Conservation (phyloP, 2,113 vertebrate species). For the Syngnathus scovelli region DNA sequence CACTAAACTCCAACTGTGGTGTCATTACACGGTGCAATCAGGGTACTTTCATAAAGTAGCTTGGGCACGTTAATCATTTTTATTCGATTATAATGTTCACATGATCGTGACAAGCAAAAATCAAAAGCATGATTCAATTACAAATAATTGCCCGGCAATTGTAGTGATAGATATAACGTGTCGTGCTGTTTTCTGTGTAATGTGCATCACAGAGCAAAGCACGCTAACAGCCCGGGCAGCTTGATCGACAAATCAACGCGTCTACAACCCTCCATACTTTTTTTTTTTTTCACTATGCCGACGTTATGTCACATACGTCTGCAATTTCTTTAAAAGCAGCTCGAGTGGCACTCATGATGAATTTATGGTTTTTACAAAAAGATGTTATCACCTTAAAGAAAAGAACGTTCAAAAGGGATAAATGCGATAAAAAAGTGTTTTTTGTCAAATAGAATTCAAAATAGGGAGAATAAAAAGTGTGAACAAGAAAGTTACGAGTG, state of each 20-base stretch:
- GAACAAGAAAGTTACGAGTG: conserved; percentile 18
- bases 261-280: not conserved
- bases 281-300: conserved; percentile 40
- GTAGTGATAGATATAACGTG: not conserved
- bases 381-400: conserved; percentile 6
- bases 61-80: too few relatives aligned
- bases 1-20: too few relatives aligned
- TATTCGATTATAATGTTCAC: too few relatives aligned
- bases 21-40: too few relatives aligned
- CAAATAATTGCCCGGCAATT: not conserved
- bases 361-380: conserved; percentile 30
- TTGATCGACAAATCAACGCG: not conserved
- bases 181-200: not conserved
- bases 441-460: not conserved
- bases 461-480: conserved; percentile 2
- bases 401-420: not conserved
- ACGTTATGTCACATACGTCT: conserved; percentile 52
- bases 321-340: conserved; percentile 29
- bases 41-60: too few relatives aligned
- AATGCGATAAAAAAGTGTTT: not conserved
- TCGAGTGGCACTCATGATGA: conserved; percentile 36
- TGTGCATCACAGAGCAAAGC: not conserved
- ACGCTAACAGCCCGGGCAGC: not conserved
- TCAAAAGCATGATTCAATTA: too few relatives aligned
- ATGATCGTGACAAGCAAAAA: too few relatives aligned